Evolutionary conservation across 2,888 invertebrate species (phyloP).

Genomic region (Cheilosia urbana): DNA sequence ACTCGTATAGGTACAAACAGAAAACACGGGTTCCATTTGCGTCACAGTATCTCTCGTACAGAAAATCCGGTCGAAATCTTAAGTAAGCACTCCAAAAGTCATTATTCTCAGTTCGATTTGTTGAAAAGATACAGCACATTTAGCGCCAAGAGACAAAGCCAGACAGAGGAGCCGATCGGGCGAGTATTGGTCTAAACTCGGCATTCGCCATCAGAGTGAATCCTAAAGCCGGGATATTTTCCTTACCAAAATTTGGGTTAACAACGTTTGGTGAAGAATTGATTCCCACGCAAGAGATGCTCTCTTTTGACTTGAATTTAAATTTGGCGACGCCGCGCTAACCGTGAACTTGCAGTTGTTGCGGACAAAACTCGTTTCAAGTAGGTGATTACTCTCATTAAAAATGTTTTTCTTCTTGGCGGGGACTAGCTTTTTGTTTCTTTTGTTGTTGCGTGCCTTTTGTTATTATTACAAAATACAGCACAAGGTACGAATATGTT

Average conservation of each 20-base stretch:
- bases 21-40: slow-evolving; percentile 39
- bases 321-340: slow-evolving; percentile 6
- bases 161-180: not conserved
- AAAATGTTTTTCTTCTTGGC: not conserved
- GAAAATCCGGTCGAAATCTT: slow-evolving; percentile 42
- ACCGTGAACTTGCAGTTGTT: slow-evolving; percentile 52
- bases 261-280: slow-evolving; percentile 4
- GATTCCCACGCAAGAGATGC: slow-evolving; percentile 38
- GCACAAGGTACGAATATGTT: slow-evolving; percentile 10
- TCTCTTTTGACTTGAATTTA: not conserved
- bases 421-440: not conserved
- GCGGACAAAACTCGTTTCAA: slow-evolving; percentile 29
- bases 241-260: slow-evolving; percentile 44
- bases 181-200: slow-evolving; percentile 2
- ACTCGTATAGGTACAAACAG: slow-evolving; percentile 6
- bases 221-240: slow-evolving; percentile 1
- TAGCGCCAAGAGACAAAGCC: not conserved
- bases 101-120: slow-evolving; percentile 25
- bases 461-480: slow-evolving; percentile 35
- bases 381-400: slow-evolving; percentile 47
- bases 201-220: slow-evolving; percentile 33
- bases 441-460: not conserved
- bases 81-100: slow-evolving; percentile 46
- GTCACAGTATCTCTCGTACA: slow-evolving; percentile 24
- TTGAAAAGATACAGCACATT: not conserved